These are phyloP conservation scores for Aeoliscus strigatus DNA, from an alignment of 2,797 vertebrate species.

Conservation along the genomic window DNA sequence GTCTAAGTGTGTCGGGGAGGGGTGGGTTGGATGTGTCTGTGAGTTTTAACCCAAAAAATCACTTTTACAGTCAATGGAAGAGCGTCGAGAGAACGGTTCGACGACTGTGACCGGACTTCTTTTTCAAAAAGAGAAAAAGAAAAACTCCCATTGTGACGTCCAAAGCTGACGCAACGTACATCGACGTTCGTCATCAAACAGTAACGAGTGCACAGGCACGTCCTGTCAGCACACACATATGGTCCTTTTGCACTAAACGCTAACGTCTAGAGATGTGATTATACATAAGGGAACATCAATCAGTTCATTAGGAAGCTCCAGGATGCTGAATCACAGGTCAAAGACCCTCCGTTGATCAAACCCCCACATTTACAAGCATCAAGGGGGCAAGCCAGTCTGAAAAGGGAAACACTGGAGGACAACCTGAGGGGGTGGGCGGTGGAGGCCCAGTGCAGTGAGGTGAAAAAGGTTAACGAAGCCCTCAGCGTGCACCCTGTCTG, in stretches of 20 bases:
- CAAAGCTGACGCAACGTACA: slow-evolving; percentile 15
- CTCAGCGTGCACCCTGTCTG: slow-evolving; percentile 24
- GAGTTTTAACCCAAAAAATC: slow-evolving; percentile 10
- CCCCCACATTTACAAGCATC: slow-evolving; percentile 38
- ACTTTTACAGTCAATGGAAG: slow-evolving; percentile 1
- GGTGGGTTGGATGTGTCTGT: slow-evolving; percentile 7
- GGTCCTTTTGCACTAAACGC: slow-evolving; percentile 19
- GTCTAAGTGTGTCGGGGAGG: slow-evolving; percentile 9
- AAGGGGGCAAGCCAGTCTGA: slow-evolving; percentile 18
- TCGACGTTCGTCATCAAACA: slow-evolving; percentile 17
- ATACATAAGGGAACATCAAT: slow-evolving; percentile 59
- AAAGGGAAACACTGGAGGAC: slow-evolving; percentile 46
- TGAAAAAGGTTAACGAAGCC: slow-evolving; percentile 74
- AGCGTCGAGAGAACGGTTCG: background rate
- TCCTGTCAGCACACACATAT: slow-evolving; percentile 41
- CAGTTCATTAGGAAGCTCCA: slow-evolving; percentile 58
- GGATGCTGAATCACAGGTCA: slow-evolving; percentile 48
- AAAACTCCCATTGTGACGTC: too few relatives aligned
- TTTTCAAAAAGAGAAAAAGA: too few relatives aligned
- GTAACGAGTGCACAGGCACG: slow-evolving; percentile 24
- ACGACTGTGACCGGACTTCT: background rate
- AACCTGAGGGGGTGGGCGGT: slow-evolving; percentile 28
- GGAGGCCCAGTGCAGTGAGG: slow-evolving; percentile 37
- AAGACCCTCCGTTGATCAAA: slow-evolving; percentile 54
- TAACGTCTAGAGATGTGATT: slow-evolving; percentile 55